Percentiles rank a stretch among this genome's conserved stretches.
Evolutionary conservation across 2,797 vertebrate genomes (phyloP).

Genomic region (Sternotherus odoratus): DNA sequence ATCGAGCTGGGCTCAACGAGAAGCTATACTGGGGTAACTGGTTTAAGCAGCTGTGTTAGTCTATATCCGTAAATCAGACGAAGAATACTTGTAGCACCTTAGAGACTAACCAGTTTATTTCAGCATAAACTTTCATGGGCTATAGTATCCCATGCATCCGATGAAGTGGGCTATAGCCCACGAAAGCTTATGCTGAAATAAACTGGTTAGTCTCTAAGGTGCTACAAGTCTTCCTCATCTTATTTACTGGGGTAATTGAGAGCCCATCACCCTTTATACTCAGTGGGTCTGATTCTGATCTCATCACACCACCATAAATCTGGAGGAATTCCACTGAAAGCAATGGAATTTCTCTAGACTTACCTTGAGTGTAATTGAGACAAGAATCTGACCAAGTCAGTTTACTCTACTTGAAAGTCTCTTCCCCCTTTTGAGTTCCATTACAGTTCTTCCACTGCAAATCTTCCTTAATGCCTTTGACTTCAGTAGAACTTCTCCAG

Average conservation of each 20-base stretch:
- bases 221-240: too few species aligned
- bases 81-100: too few species aligned
- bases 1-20: neutral
- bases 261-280: neutral
- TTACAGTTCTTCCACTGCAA: neutral
- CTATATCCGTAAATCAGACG: too few species aligned
- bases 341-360: neutral
- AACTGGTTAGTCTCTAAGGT: too few species aligned
- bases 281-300: neutral
- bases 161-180: too few species aligned
- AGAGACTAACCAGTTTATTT: too few species aligned
- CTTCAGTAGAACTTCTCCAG: rapidly evolving
- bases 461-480: neutral
- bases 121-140: too few species aligned
- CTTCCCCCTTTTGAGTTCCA: neutral
- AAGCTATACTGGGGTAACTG: too few species aligned
- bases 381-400: neutral
- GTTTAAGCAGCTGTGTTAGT: too few species aligned
- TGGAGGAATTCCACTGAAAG: neutral
- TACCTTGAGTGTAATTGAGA: neutral
- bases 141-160: too few species aligned
- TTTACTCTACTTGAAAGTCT: too few species aligned
- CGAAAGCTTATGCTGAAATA: too few species aligned
- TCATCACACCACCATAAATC: neutral
- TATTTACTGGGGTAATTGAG: neutral